A percentile compares a stretch with the other conserved stretches of the same genome.
phyloP scores from a whole-genome alignment of 2,888 invertebrate genomes.

The Metopia argyrocephala region DNA sequence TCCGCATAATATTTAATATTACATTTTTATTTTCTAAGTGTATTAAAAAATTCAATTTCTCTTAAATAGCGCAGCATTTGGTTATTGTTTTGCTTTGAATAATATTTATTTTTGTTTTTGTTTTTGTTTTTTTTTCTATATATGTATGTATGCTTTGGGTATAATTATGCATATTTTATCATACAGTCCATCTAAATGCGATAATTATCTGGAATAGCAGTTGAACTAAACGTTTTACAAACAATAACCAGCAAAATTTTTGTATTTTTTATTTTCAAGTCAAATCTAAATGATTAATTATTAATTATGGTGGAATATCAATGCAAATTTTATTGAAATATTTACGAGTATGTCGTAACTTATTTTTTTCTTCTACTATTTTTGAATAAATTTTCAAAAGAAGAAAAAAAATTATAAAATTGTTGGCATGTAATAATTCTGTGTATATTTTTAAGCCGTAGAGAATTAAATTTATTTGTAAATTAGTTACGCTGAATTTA shows the following conservation, averaged over 20 bases:
- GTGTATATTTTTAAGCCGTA: too few species aligned
- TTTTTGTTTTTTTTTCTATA: constrained; percentile 24
- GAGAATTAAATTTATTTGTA: too few species aligned
- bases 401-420: too few species aligned
- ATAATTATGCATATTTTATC: constrained; percentile 61
- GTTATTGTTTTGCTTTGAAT: not conserved
- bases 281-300: constrained; percentile 48
- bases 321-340: constrained; percentile 38
- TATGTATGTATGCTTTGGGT: constrained; percentile 40
- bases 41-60: not conserved
- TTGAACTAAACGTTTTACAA: not conserved
- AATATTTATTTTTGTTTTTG: not conserved
- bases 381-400: too few species aligned
- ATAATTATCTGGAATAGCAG: constrained; percentile 52
- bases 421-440: too few species aligned
- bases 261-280: not conserved
- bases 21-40: too few species aligned
- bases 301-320: constrained; percentile 47
- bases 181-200: constrained; percentile 49
- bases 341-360: too few species aligned
- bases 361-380: too few species aligned
- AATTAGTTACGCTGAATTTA: too few species aligned
- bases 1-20: too few species aligned
- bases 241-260: too few species aligned
- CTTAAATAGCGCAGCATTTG: not conserved